These are phyloP conservation scores for Mizuhopecten yessoensis DNA, from an alignment of 1,140 invertebrate species.

Conservation along the genomic window DNA sequence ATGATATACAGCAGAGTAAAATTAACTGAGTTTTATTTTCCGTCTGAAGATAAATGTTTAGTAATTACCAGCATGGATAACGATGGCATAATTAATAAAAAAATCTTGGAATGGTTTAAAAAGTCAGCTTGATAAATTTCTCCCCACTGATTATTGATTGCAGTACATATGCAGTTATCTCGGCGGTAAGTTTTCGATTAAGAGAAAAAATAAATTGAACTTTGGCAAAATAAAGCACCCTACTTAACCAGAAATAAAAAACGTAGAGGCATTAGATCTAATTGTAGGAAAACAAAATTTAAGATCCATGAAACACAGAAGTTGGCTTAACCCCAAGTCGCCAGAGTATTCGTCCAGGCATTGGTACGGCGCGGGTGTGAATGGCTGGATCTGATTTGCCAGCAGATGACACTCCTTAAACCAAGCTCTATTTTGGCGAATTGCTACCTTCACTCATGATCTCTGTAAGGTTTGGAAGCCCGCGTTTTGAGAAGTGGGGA, in stretches of 20 bases:
- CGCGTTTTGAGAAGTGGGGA: slow-evolving; percentile 11
- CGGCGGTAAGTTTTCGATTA: slow-evolving; percentile 20
- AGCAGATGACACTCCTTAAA: slow-evolving; percentile 18
- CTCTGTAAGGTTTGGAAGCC: neutral
- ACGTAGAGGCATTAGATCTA: slow-evolving; percentile 24
- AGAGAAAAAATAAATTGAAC: slow-evolving; percentile 36
- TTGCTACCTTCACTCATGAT: slow-evolving; percentile 38
- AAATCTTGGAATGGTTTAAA: neutral
- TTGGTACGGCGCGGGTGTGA: neutral
- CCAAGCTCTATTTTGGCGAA: slow-evolving; percentile 37
- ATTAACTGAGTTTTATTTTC: neutral
- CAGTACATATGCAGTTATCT: slow-evolving; percentile 28
- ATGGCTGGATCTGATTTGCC: slow-evolving; percentile 29
- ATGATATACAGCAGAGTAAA: neutral
- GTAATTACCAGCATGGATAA: slow-evolving; percentile 29
- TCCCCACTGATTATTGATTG: neutral
- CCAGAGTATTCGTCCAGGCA: neutral
- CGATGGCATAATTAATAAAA: neutral
- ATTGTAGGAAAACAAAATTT: slow-evolving; percentile 22
- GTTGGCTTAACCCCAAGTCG: slow-evolving; percentile 26
- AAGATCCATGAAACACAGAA: slow-evolving; percentile 8
- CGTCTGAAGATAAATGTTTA: slow-evolving; percentile 10
- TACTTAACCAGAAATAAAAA: neutral
- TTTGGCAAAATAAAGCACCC: slow-evolving; percentile 15
- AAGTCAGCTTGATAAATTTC: neutral